These are phyloP conservation scores for Gallinago jamesoni DNA, from an alignment of 2,113 vertebrate species.

Conservation along the genomic window DNA sequence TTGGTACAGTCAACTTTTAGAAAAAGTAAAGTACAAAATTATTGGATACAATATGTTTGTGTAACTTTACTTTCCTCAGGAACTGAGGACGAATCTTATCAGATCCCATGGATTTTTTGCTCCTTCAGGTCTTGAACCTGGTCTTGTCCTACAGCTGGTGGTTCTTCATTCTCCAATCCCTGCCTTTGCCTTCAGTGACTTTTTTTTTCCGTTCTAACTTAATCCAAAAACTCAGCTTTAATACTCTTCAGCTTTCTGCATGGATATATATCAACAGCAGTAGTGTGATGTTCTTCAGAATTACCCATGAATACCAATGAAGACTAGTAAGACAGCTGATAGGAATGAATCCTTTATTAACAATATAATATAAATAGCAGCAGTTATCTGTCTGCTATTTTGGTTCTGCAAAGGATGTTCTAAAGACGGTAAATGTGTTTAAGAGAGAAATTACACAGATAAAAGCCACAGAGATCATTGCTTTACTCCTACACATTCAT, in stretches of 20 bases:
- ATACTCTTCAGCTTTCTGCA: background rate
- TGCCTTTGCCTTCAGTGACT: background rate
- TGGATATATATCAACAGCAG: background rate
- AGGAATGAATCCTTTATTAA: background rate
- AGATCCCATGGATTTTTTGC: background rate
- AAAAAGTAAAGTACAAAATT: background rate
- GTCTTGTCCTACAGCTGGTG: background rate
- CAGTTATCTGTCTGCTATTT: slow-evolving; percentile 1
- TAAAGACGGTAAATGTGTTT: slow-evolving; percentile 1
- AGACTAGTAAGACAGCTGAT: background rate
- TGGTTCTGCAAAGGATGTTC: background rate
- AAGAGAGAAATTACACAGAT: slow-evolving; percentile 7
- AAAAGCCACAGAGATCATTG: slow-evolving; percentile 6
- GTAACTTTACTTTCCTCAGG: background rate
- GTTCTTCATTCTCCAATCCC: background rate
- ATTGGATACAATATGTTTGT: background rate
- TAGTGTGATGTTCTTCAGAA: background rate
- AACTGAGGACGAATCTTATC: background rate
- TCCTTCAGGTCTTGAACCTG: background rate
- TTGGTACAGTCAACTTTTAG: background rate
- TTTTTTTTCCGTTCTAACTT: background rate
- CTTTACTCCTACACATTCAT: background rate
- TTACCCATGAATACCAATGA: background rate
- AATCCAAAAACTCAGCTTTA: background rate
- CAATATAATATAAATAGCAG: slow-evolving; percentile 10